Evolutionary conservation across 2,797 vertebrate species (phyloP).

Genomic region (Microchirus variegatus): DNA sequence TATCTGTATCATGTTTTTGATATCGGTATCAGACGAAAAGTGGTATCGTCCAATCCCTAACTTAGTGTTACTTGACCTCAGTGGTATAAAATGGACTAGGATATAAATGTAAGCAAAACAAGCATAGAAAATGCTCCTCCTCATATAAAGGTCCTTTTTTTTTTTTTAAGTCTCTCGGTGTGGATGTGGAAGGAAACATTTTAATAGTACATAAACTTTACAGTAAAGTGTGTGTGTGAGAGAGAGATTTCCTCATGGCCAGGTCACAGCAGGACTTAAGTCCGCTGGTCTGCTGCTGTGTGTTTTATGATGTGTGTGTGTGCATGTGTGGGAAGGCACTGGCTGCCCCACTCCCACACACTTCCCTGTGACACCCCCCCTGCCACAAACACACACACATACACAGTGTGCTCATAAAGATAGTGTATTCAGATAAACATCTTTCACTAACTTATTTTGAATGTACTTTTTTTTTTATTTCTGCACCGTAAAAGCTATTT

Average conservation of each 20-base stretch:
- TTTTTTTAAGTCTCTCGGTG: too few species aligned
- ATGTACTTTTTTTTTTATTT: neutral
- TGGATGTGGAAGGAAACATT: too few species aligned
- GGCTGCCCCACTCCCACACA: conserved; percentile 52
- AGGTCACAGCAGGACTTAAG: conserved; percentile 43
- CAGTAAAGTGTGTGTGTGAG: neutral
- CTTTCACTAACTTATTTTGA: neutral
- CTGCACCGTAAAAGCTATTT: too few species aligned
- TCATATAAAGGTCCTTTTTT: too few species aligned
- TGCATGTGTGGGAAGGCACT: conserved; percentile 53
- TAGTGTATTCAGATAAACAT: neutral
- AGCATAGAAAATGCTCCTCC: too few species aligned
- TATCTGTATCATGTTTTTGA: too few species aligned
- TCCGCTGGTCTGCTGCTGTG: conserved; percentile 19
- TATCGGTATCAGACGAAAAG: too few species aligned
- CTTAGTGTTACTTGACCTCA: too few species aligned
- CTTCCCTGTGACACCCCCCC: conserved; percentile 23
- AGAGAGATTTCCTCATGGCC: conserved; percentile 32
- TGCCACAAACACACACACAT: conserved; percentile 6
- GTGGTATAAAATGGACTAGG: too few species aligned
- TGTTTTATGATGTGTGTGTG: conserved; percentile 8
- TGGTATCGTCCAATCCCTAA: too few species aligned
- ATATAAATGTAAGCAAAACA: too few species aligned
- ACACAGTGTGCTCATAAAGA: conserved; percentile 9
- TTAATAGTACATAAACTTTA: too few species aligned